Evolutionary conservation across 1,140 invertebrate genomes (phyloP).

Genomic region (Triops longicaudatus): DNA sequence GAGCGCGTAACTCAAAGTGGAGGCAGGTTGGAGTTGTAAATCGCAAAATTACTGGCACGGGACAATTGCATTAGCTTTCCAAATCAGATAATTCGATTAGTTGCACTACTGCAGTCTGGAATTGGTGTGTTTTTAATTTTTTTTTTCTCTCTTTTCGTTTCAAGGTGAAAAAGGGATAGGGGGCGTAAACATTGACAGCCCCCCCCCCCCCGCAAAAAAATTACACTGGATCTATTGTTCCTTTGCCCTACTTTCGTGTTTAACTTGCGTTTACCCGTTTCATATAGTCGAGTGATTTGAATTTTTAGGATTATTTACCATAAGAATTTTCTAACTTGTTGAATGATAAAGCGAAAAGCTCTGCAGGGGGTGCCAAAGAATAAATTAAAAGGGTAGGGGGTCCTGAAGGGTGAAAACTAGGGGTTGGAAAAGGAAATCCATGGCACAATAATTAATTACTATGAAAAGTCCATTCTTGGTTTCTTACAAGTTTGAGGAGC

Average conservation of each 20-base stretch:
- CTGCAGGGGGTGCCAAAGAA: neutral
- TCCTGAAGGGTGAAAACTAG: neutral
- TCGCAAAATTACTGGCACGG: neutral
- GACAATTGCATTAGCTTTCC: neutral
- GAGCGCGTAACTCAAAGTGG: neutral
- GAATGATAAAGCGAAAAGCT: neutral
- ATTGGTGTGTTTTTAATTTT: neutral
- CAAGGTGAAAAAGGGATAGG: too few relatives aligned
- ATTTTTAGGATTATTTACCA: neutral
- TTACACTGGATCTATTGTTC: too few relatives aligned
- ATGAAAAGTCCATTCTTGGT: too few relatives aligned
- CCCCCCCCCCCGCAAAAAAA: too few relatives aligned
- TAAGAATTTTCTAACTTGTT: neutral
- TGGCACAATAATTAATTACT: neutral
- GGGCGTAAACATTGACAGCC: too few relatives aligned
- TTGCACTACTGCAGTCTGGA: neutral
- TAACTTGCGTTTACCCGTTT: too few relatives aligned
- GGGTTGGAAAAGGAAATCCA: neutral
- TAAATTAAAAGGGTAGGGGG: neutral
- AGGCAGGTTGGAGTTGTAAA: neutral
- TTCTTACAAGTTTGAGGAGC: too few relatives aligned
- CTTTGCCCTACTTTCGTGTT: too few relatives aligned
- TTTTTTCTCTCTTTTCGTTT: neutral
- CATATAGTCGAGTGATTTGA: too few relatives aligned
- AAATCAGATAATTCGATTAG: conserved; percentile 2